Conservation (phyloP, 2,797 vertebrate species). For the Hemitrygon akajei region DNA sequence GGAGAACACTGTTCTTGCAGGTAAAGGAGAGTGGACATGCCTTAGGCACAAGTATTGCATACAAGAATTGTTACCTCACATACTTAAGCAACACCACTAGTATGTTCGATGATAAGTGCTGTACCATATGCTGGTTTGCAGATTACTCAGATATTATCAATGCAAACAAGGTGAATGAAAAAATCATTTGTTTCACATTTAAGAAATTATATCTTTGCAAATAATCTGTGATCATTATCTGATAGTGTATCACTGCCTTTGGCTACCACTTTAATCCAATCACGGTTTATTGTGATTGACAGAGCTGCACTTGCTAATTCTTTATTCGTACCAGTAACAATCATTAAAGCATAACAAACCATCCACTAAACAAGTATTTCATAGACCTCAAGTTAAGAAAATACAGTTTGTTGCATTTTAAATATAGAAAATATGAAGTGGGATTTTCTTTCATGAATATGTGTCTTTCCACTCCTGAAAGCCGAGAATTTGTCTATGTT, state of each 20-base stretch:
- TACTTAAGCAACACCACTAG: neutral
- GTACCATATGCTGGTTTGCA: neutral
- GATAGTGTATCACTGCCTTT: slow-evolving; percentile 9
- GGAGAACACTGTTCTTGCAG: neutral
- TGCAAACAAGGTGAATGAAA: neutral
- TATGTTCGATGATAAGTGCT: neutral
- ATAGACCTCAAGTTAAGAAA: neutral
- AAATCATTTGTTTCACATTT: neutral
- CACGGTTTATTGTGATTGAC: slow-evolving; percentile 30
- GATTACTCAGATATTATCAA: too few relatives aligned
- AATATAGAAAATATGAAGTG: too few relatives aligned
- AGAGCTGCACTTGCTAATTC: slow-evolving; percentile 17
- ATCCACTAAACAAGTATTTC: neutral
- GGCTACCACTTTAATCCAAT: slow-evolving; percentile 33
- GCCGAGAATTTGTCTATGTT: too few relatives aligned
- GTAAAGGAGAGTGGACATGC: neutral
- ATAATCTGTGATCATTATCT: neutral
- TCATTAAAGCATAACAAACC: slow-evolving; percentile 3
- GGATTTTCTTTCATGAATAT: too few relatives aligned
- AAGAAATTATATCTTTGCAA: neutral
- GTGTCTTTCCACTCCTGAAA: too few relatives aligned
- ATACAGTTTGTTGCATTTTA: neutral
- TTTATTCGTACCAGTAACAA: neutral
- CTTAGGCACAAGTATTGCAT: neutral
- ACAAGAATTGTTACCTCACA: neutral